Evolutionary conservation across 2,113 vertebrate genomes (phyloP).

Genomic region (Mystacornis crossleyi): DNA sequence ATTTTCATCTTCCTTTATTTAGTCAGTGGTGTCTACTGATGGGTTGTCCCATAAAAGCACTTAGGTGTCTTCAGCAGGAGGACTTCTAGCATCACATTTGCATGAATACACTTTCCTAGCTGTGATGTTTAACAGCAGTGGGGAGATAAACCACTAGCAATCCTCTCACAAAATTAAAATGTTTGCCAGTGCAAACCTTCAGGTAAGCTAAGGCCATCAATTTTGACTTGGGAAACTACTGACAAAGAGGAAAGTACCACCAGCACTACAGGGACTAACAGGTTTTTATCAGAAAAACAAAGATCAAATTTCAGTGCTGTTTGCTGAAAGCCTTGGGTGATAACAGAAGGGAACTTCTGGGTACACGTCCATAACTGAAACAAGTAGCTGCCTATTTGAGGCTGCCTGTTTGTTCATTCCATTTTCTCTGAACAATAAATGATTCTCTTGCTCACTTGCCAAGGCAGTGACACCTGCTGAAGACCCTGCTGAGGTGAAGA

Average conservation of each 20-base stretch:
- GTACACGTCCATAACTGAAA: background rate
- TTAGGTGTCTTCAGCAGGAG: background rate
- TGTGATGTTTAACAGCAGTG: background rate
- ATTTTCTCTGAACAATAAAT: background rate
- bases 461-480: background rate
- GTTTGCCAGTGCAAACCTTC: background rate
- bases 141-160: background rate
- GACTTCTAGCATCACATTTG: background rate
- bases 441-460: background rate
- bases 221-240: slow-evolving; percentile 7
- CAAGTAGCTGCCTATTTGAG: background rate
- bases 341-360: background rate
- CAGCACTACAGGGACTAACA: background rate
- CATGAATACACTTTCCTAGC: background rate
- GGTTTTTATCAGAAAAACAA: slow-evolving; percentile 8
- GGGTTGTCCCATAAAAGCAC: background rate
- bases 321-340: background rate
- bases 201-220: background rate
- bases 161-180: background rate
- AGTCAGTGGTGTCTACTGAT: background rate
- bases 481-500: background rate
- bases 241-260: background rate
- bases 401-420: background rate
- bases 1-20: background rate
- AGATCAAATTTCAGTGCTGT: background rate